phyloP scores from a whole-genome alignment of 2,888 invertebrate genomes.

The Pimpla rufipes region DNA sequence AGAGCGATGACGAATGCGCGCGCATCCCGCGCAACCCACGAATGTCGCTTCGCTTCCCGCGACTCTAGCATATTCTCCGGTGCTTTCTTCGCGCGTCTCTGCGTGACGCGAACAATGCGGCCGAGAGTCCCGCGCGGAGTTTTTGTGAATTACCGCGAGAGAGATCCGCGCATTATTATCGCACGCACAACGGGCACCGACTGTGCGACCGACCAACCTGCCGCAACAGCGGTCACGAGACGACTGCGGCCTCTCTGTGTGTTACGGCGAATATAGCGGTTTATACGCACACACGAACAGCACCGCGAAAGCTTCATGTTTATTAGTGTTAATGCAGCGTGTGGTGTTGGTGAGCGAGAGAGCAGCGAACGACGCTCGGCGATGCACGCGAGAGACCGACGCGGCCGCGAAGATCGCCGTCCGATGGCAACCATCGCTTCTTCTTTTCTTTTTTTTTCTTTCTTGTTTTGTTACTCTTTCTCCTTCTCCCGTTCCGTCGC shows the following conservation, averaged over 20 bases:
- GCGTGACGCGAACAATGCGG: constrained; percentile 1
- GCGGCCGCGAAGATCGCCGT: constrained; percentile 50
- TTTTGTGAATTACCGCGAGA: constrained; percentile 31
- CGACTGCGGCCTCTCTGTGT: constrained; percentile 50
- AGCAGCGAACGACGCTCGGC: constrained; percentile 27
- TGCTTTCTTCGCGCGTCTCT: neutral
- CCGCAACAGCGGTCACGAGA: constrained; percentile 65
- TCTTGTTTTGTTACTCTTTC: constrained; percentile 20
- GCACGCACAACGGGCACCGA: neutral
- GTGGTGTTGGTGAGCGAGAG: constrained; percentile 1
- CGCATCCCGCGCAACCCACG: neutral
- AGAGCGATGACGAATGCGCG: neutral
- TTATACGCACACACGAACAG: constrained; percentile 17
- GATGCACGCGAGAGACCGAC: constrained; percentile 58
- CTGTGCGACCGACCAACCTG: constrained; percentile 51
- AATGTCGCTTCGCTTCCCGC: neutral
- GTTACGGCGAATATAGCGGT: constrained; percentile 20
- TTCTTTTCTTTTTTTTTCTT: constrained; percentile 33
- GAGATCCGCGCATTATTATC: constrained; percentile 39
- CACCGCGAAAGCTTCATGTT: constrained; percentile 5
- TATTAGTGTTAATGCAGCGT: constrained; percentile 17
- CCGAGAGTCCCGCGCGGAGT: constrained; percentile 1
- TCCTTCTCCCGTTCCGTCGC: constrained; percentile 8
- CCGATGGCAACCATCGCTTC: constrained; percentile 58
- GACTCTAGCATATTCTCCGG: neutral